A percentile compares a stretch with the other conserved stretches of the same genome.
These are phyloP conservation scores for Solenodon paradoxus DNA, from an alignment of 2,113 vertebrate species.

Conservation along the genomic window DNA sequence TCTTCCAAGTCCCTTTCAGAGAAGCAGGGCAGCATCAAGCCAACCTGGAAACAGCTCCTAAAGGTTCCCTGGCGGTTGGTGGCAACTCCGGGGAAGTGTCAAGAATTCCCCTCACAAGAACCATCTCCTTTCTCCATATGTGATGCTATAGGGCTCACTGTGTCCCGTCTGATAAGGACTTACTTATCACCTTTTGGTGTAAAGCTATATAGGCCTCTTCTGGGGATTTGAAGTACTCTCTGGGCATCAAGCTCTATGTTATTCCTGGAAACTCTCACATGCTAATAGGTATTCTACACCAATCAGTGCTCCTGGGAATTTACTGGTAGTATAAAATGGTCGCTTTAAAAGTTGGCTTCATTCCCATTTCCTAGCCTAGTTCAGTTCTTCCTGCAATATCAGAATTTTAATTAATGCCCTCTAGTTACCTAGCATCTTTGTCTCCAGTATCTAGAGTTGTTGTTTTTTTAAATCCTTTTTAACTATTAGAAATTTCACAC, in stretches of 20 bases:
- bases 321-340: background rate
- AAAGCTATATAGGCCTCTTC: background rate
- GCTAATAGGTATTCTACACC: background rate
- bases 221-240: background rate
- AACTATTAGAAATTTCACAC: background rate
- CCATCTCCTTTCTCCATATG: background rate
- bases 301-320: background rate
- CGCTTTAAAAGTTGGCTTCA: background rate
- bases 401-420: slow-evolving; percentile 6
- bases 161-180: background rate
- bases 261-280: background rate
- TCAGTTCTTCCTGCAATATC: background rate
- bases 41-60: background rate
- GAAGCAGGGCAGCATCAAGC: accelerated
- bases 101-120: background rate
- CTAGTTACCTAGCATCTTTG: background rate
- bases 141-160: background rate
- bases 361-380: background rate
- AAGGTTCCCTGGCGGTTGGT: accelerated
- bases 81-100: background rate
- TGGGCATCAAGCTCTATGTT: background rate
- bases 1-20: background rate
- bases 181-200: background rate
- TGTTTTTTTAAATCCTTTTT: background rate
- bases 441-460: background rate